Evolutionary conservation across 2,113 vertebrate species (phyloP).

Genomic region (Glareola pratincola): DNA sequence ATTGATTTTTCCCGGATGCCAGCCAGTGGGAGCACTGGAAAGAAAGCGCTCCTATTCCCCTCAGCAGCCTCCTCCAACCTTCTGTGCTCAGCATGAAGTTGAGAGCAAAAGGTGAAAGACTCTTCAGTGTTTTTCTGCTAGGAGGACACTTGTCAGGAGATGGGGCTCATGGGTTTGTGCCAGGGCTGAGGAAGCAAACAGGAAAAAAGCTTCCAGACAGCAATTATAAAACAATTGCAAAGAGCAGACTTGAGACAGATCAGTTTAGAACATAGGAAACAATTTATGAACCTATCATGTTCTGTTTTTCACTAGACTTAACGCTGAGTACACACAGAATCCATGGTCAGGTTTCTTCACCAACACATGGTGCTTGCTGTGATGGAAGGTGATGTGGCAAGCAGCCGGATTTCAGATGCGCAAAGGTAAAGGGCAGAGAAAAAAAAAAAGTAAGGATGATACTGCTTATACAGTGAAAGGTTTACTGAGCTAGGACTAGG

Average conservation of each 20-base stretch:
- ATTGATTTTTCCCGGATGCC: background rate
- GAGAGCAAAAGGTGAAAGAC: conserved; percentile 8
- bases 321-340: background rate
- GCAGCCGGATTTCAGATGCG: conserved; percentile 28
- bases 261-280: conserved; percentile 68
- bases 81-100: conserved; percentile 7
- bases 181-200: conserved; percentile 1
- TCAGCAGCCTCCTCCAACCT: background rate
- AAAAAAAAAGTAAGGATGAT: conserved; percentile 54
- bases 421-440: background rate
- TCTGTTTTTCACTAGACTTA: conserved; percentile 5
- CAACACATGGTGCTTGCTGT: background rate
- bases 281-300: conserved; percentile 49
- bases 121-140: background rate
- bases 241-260: conserved; percentile 70
- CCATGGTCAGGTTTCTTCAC: conserved; percentile 73
- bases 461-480: conserved; percentile 71
- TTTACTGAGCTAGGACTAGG: conserved; percentile 74
- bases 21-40: background rate
- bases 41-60: background rate
- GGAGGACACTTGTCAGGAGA: background rate
- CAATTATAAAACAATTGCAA: conserved; percentile 59
- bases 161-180: background rate
- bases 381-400: conserved; percentile 23
- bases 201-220: conserved; percentile 71